phyloP scores from a whole-genome alignment of 2,888 invertebrate genomes.

The Euproctis similis region DNA sequence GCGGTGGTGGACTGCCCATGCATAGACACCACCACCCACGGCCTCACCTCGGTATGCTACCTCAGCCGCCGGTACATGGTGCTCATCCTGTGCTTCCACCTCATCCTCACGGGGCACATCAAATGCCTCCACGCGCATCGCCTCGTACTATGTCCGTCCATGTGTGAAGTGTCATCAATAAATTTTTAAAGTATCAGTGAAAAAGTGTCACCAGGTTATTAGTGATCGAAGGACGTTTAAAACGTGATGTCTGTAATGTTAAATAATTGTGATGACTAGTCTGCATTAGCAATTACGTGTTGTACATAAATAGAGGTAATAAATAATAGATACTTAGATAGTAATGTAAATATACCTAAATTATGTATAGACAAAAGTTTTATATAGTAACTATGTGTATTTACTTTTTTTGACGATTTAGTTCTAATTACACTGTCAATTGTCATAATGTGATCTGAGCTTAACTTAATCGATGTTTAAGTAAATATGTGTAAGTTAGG shows the following conservation, averaged over 20 bases:
- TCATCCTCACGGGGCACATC: slow-evolving; percentile 63
- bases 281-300: slow-evolving; percentile 50
- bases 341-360: slow-evolving; percentile 36
- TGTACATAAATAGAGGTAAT: slow-evolving; percentile 37
- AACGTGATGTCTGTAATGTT: slow-evolving; percentile 23
- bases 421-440: slow-evolving; percentile 22
- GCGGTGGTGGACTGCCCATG: slow-evolving; percentile 63
- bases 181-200: slow-evolving; percentile 15
- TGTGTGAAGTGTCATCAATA: slow-evolving; percentile 66
- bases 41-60: slow-evolving; percentile 72
- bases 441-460: slow-evolving; percentile 24
- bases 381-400: slow-evolving; percentile 13
- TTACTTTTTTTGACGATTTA: slow-evolving; percentile 14
- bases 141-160: slow-evolving; percentile 86
- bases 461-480: slow-evolving; percentile 26
- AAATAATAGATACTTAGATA: slow-evolving; percentile 25
- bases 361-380: slow-evolving; percentile 14
- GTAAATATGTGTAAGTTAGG: slow-evolving; percentile 35
- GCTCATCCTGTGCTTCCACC: slow-evolving; percentile 69
- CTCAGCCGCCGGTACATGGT: slow-evolving; percentile 63
- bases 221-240: slow-evolving; percentile 22
- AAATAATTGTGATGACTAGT: slow-evolving; percentile 64
- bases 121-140: slow-evolving; percentile 74
- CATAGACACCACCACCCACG: slow-evolving; percentile 76
- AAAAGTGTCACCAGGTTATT: slow-evolving; percentile 26